Conservation (phyloP, 64 coral and sea anemone genomes). For the Pachyseris speciosa region DNA sequence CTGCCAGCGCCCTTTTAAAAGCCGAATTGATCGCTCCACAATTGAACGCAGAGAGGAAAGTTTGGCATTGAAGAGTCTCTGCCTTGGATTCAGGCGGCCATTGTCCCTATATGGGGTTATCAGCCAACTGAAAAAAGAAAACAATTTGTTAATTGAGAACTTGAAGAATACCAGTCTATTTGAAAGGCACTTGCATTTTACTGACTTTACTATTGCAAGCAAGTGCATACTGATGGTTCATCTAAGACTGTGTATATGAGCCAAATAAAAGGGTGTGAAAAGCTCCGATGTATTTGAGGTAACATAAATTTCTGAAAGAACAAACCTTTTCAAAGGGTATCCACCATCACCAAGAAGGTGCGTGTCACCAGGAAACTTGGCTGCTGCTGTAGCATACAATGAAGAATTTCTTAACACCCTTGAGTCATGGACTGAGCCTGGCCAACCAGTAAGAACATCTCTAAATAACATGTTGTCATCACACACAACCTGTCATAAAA, state of each 20-base stretch:
- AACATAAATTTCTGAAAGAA: not conserved
- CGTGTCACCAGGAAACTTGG: conserved; percentile 26
- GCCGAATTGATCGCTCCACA: not conserved
- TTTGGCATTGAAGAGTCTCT: not conserved
- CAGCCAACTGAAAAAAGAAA: not conserved
- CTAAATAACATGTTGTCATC: conserved; percentile 22
- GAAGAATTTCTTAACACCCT: conserved; percentile 30
- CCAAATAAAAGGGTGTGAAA: too few species aligned
- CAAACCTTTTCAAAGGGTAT: conserved; percentile 27
- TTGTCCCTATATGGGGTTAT: not conserved
- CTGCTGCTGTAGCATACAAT: not conserved
- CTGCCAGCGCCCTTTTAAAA: not conserved
- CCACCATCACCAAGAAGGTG: conserved; percentile 33
- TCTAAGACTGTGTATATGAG: not conserved
- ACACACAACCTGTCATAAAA: conserved; percentile 19
- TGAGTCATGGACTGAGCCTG: conserved; percentile 37
- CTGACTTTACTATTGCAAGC: conserved; percentile 23
- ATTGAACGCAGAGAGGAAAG: not conserved
- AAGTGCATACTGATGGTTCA: conserved; percentile 46
- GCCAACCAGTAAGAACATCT: conserved; percentile 21
- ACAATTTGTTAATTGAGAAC: too few species aligned
- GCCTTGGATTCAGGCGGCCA: not conserved
- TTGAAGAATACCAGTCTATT: too few species aligned
- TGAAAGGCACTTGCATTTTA: too few species aligned
- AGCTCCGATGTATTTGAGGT: too few species aligned